Evolutionary conservation across 2,888 invertebrate species (phyloP).

Genomic region (Thelaira solivaga): DNA sequence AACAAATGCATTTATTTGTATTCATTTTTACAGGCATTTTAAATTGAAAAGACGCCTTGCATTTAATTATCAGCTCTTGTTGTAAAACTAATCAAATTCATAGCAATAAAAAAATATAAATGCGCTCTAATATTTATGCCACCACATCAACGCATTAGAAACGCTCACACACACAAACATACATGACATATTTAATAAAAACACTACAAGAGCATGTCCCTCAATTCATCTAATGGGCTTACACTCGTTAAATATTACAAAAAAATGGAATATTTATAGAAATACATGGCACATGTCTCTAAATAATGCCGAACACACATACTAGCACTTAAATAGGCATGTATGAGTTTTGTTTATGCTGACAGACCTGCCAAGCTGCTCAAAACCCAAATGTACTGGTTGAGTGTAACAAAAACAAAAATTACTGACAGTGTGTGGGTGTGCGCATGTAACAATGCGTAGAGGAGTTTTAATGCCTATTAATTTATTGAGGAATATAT

Average conservation of each 20-base stretch:
- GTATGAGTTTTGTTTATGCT: too few relatives aligned
- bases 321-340: too few relatives aligned
- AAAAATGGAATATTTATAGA: too few relatives aligned
- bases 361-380: too few relatives aligned
- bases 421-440: too few relatives aligned
- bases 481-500: neutral
- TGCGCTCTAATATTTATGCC: neutral
- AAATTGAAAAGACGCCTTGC: neutral
- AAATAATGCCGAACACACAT: too few relatives aligned
- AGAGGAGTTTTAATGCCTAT: neutral
- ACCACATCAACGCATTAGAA: neutral
- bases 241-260: too few relatives aligned
- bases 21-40: neutral
- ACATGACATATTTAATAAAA: too few relatives aligned
- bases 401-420: neutral
- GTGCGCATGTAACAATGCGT: neutral
- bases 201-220: too few relatives aligned
- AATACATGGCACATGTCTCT: too few relatives aligned
- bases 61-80: constrained; percentile 5
- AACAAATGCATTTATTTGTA: neutral
- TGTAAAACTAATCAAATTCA: constrained; percentile 22
- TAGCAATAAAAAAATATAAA: neutral
- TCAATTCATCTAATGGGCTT: too few relatives aligned
- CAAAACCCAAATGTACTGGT: too few relatives aligned
- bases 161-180: neutral